These are phyloP conservation scores for Polymixis flavicincta DNA, from an alignment of 2,888 invertebrate species.

Conservation along the genomic window DNA sequence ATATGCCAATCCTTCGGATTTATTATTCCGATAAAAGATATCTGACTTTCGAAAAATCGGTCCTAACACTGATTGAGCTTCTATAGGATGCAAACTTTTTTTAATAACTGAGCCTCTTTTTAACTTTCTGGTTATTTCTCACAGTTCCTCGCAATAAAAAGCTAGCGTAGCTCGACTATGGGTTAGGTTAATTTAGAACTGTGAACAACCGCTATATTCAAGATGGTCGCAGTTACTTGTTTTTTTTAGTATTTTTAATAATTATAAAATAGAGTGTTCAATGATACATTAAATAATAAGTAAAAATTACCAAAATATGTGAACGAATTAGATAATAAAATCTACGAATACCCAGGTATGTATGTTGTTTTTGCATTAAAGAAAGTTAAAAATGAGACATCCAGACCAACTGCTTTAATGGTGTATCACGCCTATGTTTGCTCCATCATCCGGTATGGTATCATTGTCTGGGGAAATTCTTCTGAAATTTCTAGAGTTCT, in stretches of 20 bases:
- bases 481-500: no score
- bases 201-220: not conserved
- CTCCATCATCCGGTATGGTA: no score
- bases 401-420: no score
- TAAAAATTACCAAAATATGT: not conserved
- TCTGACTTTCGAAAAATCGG: no score
- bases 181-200: not conserved
- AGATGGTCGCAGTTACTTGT: not conserved
- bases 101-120: not conserved
- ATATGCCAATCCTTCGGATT: no score
- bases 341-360: not conserved
- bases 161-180: not conserved
- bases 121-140: not conserved
- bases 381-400: no score
- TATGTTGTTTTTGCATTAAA: no score
- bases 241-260: not conserved
- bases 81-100: not conserved
- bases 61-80: not conserved
- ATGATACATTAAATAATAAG: no score
- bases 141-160: not conserved
- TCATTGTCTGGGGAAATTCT: no score
- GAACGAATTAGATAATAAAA: not conserved
- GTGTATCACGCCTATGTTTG: no score
- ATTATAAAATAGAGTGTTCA: no score
- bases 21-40: no score